These are phyloP conservation scores for Ibycter americanus DNA, from an alignment of 2,797 vertebrate species.

Conservation along the genomic window DNA sequence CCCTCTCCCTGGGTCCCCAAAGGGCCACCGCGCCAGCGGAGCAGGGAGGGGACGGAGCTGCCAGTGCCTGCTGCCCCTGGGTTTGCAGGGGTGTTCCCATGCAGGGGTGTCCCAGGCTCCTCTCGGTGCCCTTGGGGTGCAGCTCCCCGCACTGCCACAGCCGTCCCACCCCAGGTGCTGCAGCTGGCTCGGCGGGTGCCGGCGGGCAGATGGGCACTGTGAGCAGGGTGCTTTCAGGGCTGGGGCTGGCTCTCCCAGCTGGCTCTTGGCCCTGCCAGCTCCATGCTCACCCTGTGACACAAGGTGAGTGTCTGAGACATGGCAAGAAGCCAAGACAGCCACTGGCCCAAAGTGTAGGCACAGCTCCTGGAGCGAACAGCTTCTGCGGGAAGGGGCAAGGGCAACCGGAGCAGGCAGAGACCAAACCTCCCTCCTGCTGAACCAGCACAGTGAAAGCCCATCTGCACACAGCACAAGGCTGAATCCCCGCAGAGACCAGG, in stretches of 20 bases:
- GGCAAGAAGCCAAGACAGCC: neutral
- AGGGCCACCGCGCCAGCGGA: accelerated
- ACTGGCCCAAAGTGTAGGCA: neutral
- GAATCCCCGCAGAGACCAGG: neutral
- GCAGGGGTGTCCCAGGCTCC: neutral
- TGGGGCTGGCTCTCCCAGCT: no score
- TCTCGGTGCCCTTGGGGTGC: neutral
- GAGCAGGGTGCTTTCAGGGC: neutral
- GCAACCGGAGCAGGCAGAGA: neutral
- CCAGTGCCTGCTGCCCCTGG: neutral
- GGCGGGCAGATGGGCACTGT: neutral
- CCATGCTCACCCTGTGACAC: neutral
- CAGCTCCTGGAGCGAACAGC: accelerated
- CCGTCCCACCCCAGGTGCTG: neutral
- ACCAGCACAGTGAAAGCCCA: accelerated
- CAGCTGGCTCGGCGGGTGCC: accelerated
- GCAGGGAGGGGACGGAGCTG: neutral
- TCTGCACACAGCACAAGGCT: neutral
- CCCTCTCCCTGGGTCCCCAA: neutral
- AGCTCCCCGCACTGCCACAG: neutral
- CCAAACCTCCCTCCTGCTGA: neutral
- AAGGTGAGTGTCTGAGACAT: accelerated
- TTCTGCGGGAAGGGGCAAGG: neutral
- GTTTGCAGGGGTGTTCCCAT: neutral
- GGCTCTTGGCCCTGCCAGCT: no score